Base-by-base conservation (phyloP, 2,888 invertebrate species). In the Digitonthophagus gazella region DNA sequence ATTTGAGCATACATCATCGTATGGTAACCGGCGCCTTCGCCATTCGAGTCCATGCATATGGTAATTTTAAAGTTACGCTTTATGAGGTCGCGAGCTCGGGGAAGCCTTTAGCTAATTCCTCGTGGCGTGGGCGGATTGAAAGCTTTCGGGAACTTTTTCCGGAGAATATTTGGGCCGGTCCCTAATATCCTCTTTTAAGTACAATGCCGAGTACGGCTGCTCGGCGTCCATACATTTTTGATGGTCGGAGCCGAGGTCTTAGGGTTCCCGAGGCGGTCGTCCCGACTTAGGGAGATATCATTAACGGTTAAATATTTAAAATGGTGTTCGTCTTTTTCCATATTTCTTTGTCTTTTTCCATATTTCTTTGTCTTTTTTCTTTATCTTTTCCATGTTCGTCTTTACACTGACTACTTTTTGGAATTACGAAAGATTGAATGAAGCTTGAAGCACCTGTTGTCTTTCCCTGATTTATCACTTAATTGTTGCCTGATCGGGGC, bases 391-490 rank as follows among this genome's bases (percentile, higher is more conserved):
- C n/a, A n/a, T n/a, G n/a, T n/a, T n/a, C n/a, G n/a, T n/a, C n/a
- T n/a, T n/a, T n/a, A n/a, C n/a, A n/a, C n/a, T n/a, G n/a, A n/a
- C n/a, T n/a, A 44, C 8, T 44, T 44, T 44, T 44, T 44, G 28
- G 28, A 44, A 44, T 3, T 44, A 6, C 3, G 28, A 44, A 44
- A 5, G 22, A 6, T 22, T 22, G 22, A 58, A 58, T 58, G 18
- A 58, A 18, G 19, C 18, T 19, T 19, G 61, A 18, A 61, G 20
- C 61, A 61, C 61, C 61, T 61, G 61, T 61, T 61, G 61, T 61
- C 61, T 61, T 61, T 61, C 61, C 61, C 18, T 61, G 61, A 61
- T 61, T 61, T 61, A 61, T 61, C 61, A 61, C 61, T 61, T 61
- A 61, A 61, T 61, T 61, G 16, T 20, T 18, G 61, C 19, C 18